Conservation (phyloP, 2,797 vertebrate genomes). For the Rhinogobio ventralis region DNA sequence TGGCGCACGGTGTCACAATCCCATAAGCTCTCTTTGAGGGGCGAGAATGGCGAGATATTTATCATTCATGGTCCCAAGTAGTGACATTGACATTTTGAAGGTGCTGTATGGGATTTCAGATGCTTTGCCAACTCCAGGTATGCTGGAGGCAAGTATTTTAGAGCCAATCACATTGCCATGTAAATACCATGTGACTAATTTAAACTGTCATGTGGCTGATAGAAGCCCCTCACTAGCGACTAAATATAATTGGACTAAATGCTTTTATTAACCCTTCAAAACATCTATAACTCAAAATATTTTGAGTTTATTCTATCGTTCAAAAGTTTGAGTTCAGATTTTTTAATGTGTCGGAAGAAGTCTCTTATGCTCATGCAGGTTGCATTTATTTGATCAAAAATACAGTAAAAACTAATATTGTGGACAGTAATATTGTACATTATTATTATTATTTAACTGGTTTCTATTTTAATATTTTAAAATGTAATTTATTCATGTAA, state of each 20-base stretch:
- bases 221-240: not conserved
- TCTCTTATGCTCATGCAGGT: not conserved
- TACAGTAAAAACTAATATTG: not conserved
- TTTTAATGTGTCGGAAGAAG: not conserved
- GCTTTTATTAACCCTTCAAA: not conserved
- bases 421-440: too few species aligned
- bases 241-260: not conserved
- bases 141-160: not conserved
- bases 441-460: not conserved
- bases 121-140: not conserved
- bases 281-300: not conserved
- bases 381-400: not conserved
- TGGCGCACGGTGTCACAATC: slow-evolving; percentile 50
- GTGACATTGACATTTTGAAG: slow-evolving; percentile 30
- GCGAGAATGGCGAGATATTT: slow-evolving; percentile 11
- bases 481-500: not conserved
- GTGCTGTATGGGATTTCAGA: not conserved
- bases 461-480: not conserved
- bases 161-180: not conserved
- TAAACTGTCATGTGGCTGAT: not conserved
- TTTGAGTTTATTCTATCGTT: not conserved
- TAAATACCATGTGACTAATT: slow-evolving; percentile 1
- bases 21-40: slow-evolving; percentile 53
- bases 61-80: slow-evolving; percentile 31
- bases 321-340: not conserved